Percentiles rank a stretch among this genome's conserved stretches.
These are phyloP conservation scores for Apostichopus parvimensis DNA, from an alignment of 35 echinoderm and acorn worm genomes.

Conservation along the genomic window DNA sequence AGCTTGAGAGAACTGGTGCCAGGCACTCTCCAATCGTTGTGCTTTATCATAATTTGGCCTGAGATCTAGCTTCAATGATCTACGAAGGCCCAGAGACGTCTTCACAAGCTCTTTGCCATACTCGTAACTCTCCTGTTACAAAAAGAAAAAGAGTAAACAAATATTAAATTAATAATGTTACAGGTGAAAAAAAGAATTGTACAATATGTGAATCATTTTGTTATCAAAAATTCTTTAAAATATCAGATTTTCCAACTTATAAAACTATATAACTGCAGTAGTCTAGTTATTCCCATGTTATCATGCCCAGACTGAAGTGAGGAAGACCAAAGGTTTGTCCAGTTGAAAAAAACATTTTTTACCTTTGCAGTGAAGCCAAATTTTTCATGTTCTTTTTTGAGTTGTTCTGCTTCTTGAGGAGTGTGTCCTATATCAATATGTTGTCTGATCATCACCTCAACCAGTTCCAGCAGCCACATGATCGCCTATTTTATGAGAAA, in stretches of 20 bases:
- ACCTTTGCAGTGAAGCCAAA: constrained; percentile 94
- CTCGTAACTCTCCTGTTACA: constrained; percentile 80
- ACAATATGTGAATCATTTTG: too few species aligned
- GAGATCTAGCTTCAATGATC: constrained; percentile 75
- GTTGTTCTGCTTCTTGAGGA: constrained; percentile 75
- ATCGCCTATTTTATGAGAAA: constrained; percentile 66
- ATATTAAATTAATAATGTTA: too few species aligned
- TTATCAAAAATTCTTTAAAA: too few species aligned
- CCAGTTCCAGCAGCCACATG: constrained; percentile 80
- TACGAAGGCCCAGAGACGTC: constrained; percentile 75
- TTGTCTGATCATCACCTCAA: constrained; percentile 72
- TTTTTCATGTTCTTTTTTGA: constrained; percentile 77
- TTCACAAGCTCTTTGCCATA: constrained; percentile 87
- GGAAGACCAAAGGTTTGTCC: too few species aligned
- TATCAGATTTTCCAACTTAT: too few species aligned
- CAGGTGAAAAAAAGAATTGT: too few species aligned
- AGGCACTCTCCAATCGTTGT: constrained; percentile 78
- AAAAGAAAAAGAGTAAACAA: constrained; percentile 1
- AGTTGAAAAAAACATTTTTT: not conserved
- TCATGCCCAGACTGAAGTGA: too few species aligned
- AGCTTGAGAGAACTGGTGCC: constrained; percentile 83
- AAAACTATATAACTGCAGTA: too few species aligned
- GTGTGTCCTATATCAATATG: constrained; percentile 81
- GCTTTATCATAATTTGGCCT: constrained; percentile 86
- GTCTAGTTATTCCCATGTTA: too few species aligned